These are phyloP conservation scores for Colaptes auratus DNA, from an alignment of 2,113 vertebrate species.

Conservation along the genomic window DNA sequence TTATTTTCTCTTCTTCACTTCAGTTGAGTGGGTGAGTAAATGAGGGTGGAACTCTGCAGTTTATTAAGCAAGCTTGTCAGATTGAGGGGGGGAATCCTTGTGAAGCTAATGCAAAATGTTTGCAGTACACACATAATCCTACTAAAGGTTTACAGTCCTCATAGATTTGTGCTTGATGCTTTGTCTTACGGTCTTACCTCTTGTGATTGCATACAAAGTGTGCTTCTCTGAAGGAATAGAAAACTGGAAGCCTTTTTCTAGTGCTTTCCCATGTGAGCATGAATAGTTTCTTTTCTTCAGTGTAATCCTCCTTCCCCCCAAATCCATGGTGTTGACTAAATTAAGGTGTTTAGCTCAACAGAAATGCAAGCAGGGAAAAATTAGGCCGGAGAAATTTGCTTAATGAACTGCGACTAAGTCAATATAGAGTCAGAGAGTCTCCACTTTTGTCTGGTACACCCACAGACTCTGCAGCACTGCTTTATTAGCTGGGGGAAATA, in stretches of 20 bases:
- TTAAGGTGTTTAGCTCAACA: background rate
- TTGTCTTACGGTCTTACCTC: background rate
- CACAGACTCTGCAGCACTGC: background rate
- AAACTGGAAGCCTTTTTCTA: background rate
- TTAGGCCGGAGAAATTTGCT: background rate
- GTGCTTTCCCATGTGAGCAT: background rate
- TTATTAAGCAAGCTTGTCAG: conserved; percentile 3
- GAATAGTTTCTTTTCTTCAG: background rate
- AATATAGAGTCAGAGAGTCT: background rate
- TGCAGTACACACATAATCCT: background rate
- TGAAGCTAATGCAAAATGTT: background rate
- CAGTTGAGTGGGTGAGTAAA: conserved; percentile 22
- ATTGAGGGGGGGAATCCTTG: conserved; percentile 1
- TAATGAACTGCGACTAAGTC: background rate
- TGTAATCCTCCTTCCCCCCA: background rate
- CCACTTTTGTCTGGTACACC: background rate
- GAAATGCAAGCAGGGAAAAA: background rate
- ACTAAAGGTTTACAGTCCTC: background rate
- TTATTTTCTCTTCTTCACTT: conserved; percentile 33
- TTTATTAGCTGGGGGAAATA: background rate
- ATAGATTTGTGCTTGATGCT: background rate
- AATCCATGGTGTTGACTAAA: background rate
- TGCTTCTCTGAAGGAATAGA: background rate
- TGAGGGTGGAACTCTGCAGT: background rate
- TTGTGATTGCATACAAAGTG: background rate